phyloP scores from a whole-genome alignment of 2,888 invertebrate species.

The Oligia latruncula region DNA sequence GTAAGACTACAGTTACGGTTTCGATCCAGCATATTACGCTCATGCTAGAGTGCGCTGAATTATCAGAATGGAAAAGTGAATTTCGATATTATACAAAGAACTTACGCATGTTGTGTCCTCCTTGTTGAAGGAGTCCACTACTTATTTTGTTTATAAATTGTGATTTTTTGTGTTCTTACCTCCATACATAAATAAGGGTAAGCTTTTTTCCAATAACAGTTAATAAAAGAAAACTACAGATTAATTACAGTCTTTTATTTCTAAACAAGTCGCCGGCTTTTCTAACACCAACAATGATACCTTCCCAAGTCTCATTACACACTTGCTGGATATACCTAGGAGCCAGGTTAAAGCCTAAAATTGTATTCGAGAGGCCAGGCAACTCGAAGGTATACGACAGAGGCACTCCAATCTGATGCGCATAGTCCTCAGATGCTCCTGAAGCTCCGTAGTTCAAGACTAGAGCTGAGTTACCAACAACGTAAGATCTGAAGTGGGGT shows the following conservation, averaged over 20 bases:
- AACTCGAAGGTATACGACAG: slow-evolving; percentile 92
- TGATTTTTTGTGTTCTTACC: neutral
- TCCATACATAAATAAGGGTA: neutral
- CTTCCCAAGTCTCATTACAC: slow-evolving; percentile 91
- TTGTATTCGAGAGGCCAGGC: slow-evolving; percentile 87
- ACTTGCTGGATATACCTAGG: slow-evolving; percentile 89
- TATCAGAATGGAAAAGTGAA: neutral
- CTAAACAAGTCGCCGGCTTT: slow-evolving; percentile 74
- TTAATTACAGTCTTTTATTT: slow-evolving; percentile 40
- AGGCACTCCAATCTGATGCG: slow-evolving; percentile 89
- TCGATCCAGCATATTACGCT: neutral
- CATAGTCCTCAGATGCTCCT: slow-evolving; percentile 92
- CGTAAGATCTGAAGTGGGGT: slow-evolving; percentile 83
- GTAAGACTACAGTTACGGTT: neutral
- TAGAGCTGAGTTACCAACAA: slow-evolving; percentile 88
- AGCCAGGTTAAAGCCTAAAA: slow-evolving; percentile 89
- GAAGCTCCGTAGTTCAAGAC: slow-evolving; percentile 89
- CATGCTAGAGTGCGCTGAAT: neutral
- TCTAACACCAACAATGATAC: slow-evolving; percentile 87
- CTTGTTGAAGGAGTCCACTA: neutral
- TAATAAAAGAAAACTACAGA: slow-evolving; percentile 6
- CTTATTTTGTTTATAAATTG: no score
- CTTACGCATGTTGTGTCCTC: neutral
- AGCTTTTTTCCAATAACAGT: neutral
- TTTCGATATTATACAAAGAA: neutral